Evolutionary conservation across 1,140 invertebrate genomes (phyloP), one percentile per base, ranked within the genome.

Genomic region (Tenebrio molitor): DNA sequence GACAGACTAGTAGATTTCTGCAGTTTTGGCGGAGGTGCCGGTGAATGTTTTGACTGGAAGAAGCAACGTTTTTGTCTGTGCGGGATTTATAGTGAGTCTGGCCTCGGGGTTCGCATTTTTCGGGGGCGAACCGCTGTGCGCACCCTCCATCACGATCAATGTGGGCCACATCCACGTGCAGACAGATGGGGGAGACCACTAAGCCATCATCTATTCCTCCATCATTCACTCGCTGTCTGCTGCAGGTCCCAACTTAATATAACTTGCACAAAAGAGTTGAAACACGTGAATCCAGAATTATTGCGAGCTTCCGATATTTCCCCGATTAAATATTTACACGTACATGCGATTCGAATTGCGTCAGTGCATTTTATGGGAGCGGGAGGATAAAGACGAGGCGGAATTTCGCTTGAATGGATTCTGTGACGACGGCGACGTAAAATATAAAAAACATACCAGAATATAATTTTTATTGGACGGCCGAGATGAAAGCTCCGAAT

Each of bases 161-260:
- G 62, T 65, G 62, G 62, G 62, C 62, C 62, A 65, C 62, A 65
- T 58, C 62, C 62, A 65, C 62, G 62, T 65, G 62, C 62, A 29
- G 39, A 34, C 33, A 65, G 23, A 58, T 29, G 50, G 62, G 62
- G 62, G 62, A 65, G 62, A 65, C 62, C 62, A 65, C 62, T 65
- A 41, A 42, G 62, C 50, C 23, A 58, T 58, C 50, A 58, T 33
- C 50, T 15, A 58, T 14, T 58, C 50, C 50, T 58, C 29, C 50
- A 58, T 58, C 50, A 23, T n/a, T 53, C 46, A 53, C 8, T 15
- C 41, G n/a, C 21, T 58, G 50, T 58, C 50, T 58, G 6, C 14
- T 29, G 23, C 50, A 58, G 50, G n/a, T 19, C 23, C 16, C 5
- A 8, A 50, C 50, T 15, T 58, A 29, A 58, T 58, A 58, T 29